Evolutionary conservation across 2,797 vertebrate species (phyloP).

Genomic region (Sebastes miniatus): DNA sequence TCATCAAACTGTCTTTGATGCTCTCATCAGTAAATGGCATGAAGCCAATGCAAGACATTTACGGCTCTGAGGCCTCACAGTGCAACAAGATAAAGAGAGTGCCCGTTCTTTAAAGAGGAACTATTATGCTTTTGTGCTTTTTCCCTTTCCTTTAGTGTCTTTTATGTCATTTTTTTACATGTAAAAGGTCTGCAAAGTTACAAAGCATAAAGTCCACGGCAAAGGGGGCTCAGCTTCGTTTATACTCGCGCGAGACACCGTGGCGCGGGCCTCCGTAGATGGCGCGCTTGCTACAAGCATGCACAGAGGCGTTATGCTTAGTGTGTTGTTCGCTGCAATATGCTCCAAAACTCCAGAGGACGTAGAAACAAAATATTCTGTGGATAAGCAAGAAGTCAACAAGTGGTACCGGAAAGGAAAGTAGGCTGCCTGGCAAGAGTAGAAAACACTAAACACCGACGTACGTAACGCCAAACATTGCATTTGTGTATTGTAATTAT

Average conservation of each 20-base stretch:
- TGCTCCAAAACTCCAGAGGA: not conserved
- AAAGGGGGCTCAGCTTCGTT: no score
- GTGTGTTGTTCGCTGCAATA: not conserved
- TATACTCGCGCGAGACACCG: no score
- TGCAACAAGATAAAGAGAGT: conserved; percentile 42
- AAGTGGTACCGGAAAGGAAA: not conserved
- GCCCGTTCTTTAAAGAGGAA: not conserved
- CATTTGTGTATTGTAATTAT: not conserved
- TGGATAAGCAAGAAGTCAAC: not conserved
- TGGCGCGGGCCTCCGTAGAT: not conserved
- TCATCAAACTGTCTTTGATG: conserved; percentile 5
- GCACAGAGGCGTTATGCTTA: not conserved
- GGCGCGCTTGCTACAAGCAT: not conserved
- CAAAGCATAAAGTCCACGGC: no score
- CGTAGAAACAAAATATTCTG: not conserved
- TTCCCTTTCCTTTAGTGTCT: not conserved
- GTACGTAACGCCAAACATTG: not conserved
- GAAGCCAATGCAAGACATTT: conserved; percentile 43
- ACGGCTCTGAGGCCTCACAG: conserved; percentile 16
- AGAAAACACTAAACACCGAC: not conserved
- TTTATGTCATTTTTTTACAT: no score
- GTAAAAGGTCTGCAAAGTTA: no score
- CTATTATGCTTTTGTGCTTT: conserved; percentile 35
- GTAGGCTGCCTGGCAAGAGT: not conserved
- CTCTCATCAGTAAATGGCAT: conserved; percentile 23